A percentile compares a stretch with the other conserved stretches of the same genome.
Conservation (phyloP, 2,888 invertebrate species). For the Drosophila pseudotakahashii region DNA sequence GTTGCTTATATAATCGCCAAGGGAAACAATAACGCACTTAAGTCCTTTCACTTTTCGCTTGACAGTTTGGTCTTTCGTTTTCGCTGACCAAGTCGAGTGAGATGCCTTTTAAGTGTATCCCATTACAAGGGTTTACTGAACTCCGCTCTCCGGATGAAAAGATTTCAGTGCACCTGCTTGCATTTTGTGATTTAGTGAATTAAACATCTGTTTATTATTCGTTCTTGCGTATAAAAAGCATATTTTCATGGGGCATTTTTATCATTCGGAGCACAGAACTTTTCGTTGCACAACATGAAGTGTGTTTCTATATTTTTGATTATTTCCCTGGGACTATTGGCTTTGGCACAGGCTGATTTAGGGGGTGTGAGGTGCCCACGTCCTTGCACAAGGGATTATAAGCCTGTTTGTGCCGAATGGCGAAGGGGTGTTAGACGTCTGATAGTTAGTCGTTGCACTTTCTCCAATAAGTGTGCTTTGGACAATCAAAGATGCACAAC, state of each 20-base stretch:
- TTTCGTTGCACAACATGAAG: slow-evolving; percentile 19
- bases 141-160: slow-evolving; percentile 1
- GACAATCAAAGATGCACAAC: slow-evolving; percentile 19
- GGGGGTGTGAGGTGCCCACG: background rate
- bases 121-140: slow-evolving; percentile 39
- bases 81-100: slow-evolving; percentile 19
- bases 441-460: slow-evolving; percentile 22
- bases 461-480: slow-evolving; percentile 20
- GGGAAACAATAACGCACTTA: slow-evolving; percentile 55
- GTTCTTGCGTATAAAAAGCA: slow-evolving; percentile 24
- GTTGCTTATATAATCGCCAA: slow-evolving; percentile 51
- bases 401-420: slow-evolving; percentile 28
- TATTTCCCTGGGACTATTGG: slow-evolving; percentile 20
- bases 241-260: background rate
- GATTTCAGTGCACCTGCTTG: slow-evolving; percentile 18
- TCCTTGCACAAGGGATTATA: slow-evolving; percentile 11
- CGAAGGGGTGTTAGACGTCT: background rate
- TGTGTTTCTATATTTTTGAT: slow-evolving; percentile 12
- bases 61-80: slow-evolving; percentile 56
- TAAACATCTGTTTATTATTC: slow-evolving; percentile 12
- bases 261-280: background rate
- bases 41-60: slow-evolving; percentile 70
- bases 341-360: background rate
- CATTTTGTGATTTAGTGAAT: background rate
- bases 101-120: slow-evolving; percentile 39